phyloP scores from a whole-genome alignment of 2,113 vertebrate species.

The Marmota flaviventris region DNA sequence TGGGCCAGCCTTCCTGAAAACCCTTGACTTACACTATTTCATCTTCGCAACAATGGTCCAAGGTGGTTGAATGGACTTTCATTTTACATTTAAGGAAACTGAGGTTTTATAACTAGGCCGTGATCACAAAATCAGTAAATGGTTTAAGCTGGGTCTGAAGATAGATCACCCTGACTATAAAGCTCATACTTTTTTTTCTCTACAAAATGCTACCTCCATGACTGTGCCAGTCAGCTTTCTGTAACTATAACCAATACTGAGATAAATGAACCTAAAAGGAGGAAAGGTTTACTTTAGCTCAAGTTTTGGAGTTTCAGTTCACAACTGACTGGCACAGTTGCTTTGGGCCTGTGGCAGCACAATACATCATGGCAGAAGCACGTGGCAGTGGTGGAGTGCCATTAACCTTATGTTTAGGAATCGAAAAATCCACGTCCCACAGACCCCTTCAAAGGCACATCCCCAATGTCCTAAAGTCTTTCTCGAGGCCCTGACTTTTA shows the following conservation, averaged over 20 bases:
- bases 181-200: background rate
- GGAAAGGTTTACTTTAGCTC: no score
- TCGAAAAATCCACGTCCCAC: background rate
- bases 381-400: no score
- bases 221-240: background rate
- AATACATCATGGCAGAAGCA: background rate
- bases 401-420: background rate
- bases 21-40: background rate
- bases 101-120: background rate
- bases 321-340: no score
- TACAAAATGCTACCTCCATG: background rate
- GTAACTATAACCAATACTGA: no score
- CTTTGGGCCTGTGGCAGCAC: background rate
- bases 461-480: background rate
- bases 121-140: background rate
- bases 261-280: background rate
- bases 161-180: background rate
- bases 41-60: background rate
- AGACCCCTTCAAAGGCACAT: no score
- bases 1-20: background rate
- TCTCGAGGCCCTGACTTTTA: no score
- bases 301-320: background rate
- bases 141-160: background rate
- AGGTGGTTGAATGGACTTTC: background rate
- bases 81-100: background rate